phyloP scores from a whole-genome alignment of 2,113 vertebrate genomes.

The Misgurnus anguillicaudatus region DNA sequence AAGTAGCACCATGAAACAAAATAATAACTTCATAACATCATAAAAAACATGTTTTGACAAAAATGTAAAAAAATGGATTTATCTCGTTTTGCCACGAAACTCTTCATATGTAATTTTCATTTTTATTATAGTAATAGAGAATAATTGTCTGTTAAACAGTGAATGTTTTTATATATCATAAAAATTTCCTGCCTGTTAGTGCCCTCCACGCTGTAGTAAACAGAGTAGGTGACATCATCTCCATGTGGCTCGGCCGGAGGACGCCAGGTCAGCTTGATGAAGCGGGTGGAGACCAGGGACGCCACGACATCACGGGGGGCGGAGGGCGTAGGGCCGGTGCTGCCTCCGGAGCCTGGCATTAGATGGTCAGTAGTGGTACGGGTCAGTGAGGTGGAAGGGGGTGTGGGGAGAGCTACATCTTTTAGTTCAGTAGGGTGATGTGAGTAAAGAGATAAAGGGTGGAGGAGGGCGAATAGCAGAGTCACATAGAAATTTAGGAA shows the following conservation, averaged over 20 bases:
- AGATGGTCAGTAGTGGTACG: constrained; percentile 99
- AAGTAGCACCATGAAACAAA: not conserved
- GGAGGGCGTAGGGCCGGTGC: constrained; percentile 85
- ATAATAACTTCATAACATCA: not conserved
- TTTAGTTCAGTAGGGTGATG: constrained; percentile 66
- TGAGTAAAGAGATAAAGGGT: constrained; percentile 50
- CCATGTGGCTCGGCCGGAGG: constrained; percentile 89
- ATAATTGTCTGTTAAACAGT: too few species aligned
- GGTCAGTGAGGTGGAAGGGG: constrained; percentile 97
- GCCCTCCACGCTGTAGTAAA: constrained; percentile 94
- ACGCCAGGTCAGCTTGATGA: constrained; percentile 97
- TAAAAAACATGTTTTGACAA: too few species aligned
- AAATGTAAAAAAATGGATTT: too few species aligned
- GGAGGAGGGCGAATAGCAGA: constrained; percentile 46
- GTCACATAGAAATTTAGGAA: constrained; percentile 44
- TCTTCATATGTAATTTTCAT: too few species aligned
- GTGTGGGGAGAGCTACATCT: constrained; percentile 96
- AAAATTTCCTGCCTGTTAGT: constrained; percentile 79
- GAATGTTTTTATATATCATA: not conserved
- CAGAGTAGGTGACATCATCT: constrained; percentile 93
- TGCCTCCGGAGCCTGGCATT: constrained; percentile 88
- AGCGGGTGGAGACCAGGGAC: constrained; percentile 96
- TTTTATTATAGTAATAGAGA: too few species aligned
- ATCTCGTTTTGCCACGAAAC: too few species aligned
- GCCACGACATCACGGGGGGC: constrained; percentile 94